A percentile compares a stretch with the other conserved stretches of the same genome.
Evolutionary conservation across 2,888 invertebrate species (phyloP).

Genomic region (Latrodectus hesperus): DNA sequence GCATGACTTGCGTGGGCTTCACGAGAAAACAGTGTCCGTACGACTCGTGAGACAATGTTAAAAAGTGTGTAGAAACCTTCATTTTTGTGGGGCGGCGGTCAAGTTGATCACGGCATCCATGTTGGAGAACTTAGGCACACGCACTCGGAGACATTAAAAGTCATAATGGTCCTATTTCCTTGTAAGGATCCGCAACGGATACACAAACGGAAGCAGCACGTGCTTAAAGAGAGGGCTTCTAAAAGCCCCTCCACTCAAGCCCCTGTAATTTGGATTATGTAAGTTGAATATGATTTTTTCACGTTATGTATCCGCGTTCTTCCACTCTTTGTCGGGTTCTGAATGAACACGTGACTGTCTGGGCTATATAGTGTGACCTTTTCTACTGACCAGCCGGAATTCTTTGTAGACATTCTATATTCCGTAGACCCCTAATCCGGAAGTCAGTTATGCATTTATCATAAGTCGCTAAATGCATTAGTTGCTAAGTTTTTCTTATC

Average conservation of each 20-base stretch:
- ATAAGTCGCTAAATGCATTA: too few species aligned
- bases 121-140: slow-evolving; percentile 31
- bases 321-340: not conserved
- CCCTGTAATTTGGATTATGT: slow-evolving; percentile 23
- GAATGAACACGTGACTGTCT: too few species aligned
- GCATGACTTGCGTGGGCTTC: slow-evolving; percentile 59
- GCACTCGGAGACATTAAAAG: slow-evolving; percentile 43
- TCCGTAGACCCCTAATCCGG: not conserved
- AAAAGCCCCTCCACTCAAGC: slow-evolving; percentile 6
- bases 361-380: too few species aligned
- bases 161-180: slow-evolving; percentile 59
- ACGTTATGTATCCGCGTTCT: not conserved
- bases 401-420: too few species aligned
- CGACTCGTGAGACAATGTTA: slow-evolving; percentile 61
- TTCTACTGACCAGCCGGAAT: too few species aligned
- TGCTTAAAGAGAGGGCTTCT: not conserved
- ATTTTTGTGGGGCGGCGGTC: slow-evolving; percentile 61
- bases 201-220: slow-evolving; percentile 45
- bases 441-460: not conserved
- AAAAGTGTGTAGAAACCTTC: slow-evolving; percentile 57
- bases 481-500: too few species aligned
- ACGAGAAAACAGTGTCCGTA: slow-evolving; percentile 50
- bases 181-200: slow-evolving; percentile 51
- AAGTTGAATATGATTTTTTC: slow-evolving; percentile 22
- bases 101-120: slow-evolving; percentile 53